Percentiles rank a stretch among this genome's conserved stretches.
Evolutionary conservation across 92 coral and sea anemone species (phyloP).

Genomic region (Pocillopora meandrina): DNA sequence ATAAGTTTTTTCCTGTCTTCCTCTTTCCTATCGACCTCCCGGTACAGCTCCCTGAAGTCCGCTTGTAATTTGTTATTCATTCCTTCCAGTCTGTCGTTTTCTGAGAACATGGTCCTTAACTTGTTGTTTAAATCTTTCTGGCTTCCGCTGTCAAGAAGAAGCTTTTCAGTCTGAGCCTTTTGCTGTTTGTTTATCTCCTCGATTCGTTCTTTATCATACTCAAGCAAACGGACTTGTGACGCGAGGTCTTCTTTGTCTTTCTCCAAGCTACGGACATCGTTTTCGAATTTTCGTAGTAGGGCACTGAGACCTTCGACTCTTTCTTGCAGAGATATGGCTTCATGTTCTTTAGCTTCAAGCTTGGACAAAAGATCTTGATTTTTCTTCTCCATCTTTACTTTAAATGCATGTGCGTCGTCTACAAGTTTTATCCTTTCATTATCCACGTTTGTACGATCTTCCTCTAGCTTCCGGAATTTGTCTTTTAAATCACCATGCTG

Average conservation of each 20-base stretch:
- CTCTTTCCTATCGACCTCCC: constrained; percentile 53
- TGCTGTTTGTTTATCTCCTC: constrained; percentile 57
- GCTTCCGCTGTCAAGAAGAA: constrained; percentile 40
- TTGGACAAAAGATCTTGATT: constrained; percentile 62
- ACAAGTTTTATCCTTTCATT: constrained; percentile 58
- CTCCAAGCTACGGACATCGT: constrained; percentile 52
- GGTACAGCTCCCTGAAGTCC: constrained; percentile 48
- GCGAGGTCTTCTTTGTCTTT: constrained; percentile 46
- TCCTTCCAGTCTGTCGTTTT: constrained; percentile 56
- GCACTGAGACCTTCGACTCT: constrained; percentile 51
- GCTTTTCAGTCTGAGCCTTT: constrained; percentile 51
- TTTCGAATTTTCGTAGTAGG: constrained; percentile 56
- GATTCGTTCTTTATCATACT: constrained; percentile 55
- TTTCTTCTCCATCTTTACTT: constrained; percentile 60
- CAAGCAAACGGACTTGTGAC: constrained; percentile 44
- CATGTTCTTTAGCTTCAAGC: constrained; percentile 60
- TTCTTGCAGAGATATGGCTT: constrained; percentile 44
- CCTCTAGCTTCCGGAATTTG: constrained; percentile 12
- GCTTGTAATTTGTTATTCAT: constrained; percentile 53
- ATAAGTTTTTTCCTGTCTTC: constrained; percentile 44
- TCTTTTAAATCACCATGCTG: constrained; percentile 30
- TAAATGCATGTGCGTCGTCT: constrained; percentile 67
- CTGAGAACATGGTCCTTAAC: constrained; percentile 60
- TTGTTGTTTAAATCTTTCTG: constrained; percentile 51
- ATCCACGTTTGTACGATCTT: constrained; percentile 40